A percentile compares a stretch with the other conserved stretches of the same genome.
These are phyloP conservation scores for Sminthurinus aureus DNA, from an alignment of 2,888 invertebrate species.

Conservation along the genomic window DNA sequence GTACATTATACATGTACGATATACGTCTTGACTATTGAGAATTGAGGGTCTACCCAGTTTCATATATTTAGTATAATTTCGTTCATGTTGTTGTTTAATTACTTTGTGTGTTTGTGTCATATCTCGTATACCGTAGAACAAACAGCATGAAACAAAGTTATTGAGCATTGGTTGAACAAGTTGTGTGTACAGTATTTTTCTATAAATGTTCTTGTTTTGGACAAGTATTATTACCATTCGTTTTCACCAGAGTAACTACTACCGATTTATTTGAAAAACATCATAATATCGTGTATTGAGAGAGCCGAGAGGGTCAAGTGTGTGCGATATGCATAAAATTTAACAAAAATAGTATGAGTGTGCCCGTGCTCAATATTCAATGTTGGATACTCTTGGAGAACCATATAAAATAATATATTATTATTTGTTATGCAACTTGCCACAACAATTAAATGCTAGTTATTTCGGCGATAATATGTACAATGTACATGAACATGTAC, in stretches of 20 bases:
- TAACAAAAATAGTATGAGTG: neutral
- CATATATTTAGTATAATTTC: neutral
- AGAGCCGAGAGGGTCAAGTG: neutral
- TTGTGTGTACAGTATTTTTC: too few relatives aligned
- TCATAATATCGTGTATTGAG: neutral
- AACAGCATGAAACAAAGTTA: too few relatives aligned
- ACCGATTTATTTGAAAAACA: too few relatives aligned
- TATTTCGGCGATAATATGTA: neutral
- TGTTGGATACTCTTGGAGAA: too few relatives aligned
- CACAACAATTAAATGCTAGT: constrained; percentile 2
- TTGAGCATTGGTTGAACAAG: too few relatives aligned
- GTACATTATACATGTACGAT: neutral
- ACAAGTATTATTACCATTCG: too few relatives aligned
- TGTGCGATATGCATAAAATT: neutral
- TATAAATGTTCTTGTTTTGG: too few relatives aligned
- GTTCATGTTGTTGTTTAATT: neutral
- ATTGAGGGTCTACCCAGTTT: too few relatives aligned
- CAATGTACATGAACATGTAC: too few relatives aligned
- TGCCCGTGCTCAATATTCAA: neutral
- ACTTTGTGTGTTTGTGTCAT: neutral
- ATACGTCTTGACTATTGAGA: neutral
- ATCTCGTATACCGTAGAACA: too few relatives aligned
- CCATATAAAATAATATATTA: neutral
- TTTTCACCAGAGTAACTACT: too few relatives aligned
- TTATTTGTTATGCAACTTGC: neutral